Evolutionary conservation across 1,140 invertebrate genomes (phyloP), one percentile per base, ranked within the genome.

Genomic region (Uloborus diversus): DNA sequence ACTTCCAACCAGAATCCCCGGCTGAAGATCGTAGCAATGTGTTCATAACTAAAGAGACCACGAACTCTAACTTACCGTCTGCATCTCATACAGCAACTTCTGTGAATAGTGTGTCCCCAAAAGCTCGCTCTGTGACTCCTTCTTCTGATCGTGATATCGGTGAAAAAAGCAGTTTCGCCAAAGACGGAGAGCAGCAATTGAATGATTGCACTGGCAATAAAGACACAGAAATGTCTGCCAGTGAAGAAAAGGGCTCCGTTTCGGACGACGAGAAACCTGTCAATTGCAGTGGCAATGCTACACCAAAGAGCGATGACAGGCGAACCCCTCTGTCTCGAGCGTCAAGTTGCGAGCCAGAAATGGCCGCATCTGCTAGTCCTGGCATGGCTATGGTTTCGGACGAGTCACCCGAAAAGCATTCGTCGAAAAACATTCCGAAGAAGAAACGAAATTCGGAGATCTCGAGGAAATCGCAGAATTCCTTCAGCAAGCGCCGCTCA

Each of bases 261-360:
- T 65, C 61, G 4, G 73, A 78, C 17, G 62, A 78, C 25, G 71
- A 75, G 2, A 64, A 66, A 0, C 4, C 49, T n/a, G 47, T 78
- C 2, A 62, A 78, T 23, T 66, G 61, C 32, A 66, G 47, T 66
- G 25, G 56, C 11, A 37, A 56, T 1, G 25, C 35, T 7, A 69
- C 76, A 9, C 76, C 76, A 17, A 79, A 79, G 20, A 79, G 76
- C 51, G 76, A 79, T 27, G 76, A 69, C 76, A 68, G 76, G 28
- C 64, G 61, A 20, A 79, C 76, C 11, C 76, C 76, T 28, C 17
- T 68, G 51, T 79, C 76, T 2, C 28, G 76, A 17, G 62, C 64
- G 35, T 79, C 76, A 7, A 79, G 76, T 13, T 28, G 23, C n/a
- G 76, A 79, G 51, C 76, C 76, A 2, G 64, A 68, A 5, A 37